phyloP scores from a whole-genome alignment of 2,888 invertebrate genomes.

The Ophion ventricosus region DNA sequence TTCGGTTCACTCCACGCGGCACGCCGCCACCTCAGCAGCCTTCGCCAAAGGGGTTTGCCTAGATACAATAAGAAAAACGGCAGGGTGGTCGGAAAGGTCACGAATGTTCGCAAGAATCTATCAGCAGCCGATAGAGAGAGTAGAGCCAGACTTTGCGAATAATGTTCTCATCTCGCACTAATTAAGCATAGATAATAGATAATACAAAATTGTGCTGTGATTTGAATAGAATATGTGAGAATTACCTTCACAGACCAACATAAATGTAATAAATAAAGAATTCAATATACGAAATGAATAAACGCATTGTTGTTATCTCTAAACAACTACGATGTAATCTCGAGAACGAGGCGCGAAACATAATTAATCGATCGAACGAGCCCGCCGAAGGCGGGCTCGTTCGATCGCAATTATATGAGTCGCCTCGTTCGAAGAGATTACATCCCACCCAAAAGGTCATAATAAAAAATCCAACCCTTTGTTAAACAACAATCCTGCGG shows the following conservation, averaged over 20 bases:
- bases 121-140: background rate
- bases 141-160: background rate
- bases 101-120: constrained; percentile 2
- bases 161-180: too few species aligned
- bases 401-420: background rate
- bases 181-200: too few species aligned
- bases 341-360: too few species aligned
- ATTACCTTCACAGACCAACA: background rate
- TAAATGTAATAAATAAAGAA: background rate
- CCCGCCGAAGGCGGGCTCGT: background rate
- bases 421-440: constrained; percentile 8
- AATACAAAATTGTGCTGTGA: background rate
- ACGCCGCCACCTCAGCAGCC: constrained; percentile 18
- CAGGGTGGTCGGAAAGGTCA: constrained; percentile 6
- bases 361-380: too few species aligned
- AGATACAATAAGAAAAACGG: constrained; percentile 11
- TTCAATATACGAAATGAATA: too few species aligned
- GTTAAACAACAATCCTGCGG: background rate
- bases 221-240: too few species aligned
- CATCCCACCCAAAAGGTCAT: background rate
- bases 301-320: too few species aligned
- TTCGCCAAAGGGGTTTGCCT: constrained; percentile 10
- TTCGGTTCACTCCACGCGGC: constrained; percentile 23
- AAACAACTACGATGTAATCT: background rate
- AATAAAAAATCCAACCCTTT: too few species aligned